Conservation (phyloP, 1,140 invertebrate genomes). For the Pogonomyrmex californicus region DNA sequence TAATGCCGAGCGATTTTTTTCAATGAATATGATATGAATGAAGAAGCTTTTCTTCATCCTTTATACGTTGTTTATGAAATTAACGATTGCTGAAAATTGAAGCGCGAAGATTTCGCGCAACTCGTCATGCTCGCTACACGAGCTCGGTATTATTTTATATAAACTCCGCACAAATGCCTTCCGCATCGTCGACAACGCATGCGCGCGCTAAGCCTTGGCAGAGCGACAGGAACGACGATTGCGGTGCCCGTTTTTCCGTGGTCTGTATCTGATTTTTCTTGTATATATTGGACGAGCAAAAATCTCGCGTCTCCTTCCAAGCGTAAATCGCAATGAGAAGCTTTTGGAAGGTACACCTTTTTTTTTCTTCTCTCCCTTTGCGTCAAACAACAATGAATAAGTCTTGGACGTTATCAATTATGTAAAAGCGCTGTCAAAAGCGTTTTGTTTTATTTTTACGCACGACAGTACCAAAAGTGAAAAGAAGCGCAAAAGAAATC, state of each 20-base stretch:
- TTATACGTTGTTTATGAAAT: background rate
- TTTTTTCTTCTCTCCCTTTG: background rate
- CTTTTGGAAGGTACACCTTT: background rate
- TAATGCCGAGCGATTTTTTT: background rate
- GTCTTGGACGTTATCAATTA: background rate
- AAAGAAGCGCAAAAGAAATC: background rate
- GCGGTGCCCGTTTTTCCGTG: background rate
- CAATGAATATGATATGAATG: background rate
- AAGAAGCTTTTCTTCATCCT: background rate
- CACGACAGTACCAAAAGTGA: background rate
- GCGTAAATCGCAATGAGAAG: background rate
- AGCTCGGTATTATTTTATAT: background rate
- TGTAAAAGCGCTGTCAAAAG: background rate
- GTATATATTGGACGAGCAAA: background rate
- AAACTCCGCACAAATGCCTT: background rate
- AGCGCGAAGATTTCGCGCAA: background rate
- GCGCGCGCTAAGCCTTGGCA: conserved; percentile 1
- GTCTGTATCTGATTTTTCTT: background rate
- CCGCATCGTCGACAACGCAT: conserved; percentile 23
- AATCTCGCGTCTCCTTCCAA: background rate
- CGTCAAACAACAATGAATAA: background rate
- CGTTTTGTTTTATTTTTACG: background rate
- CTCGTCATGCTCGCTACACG: background rate
- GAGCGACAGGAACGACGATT: background rate
- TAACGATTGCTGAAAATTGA: background rate